phyloP scores from a whole-genome alignment of 2,888 invertebrate species.

The Acanthacorydalis orientalis region DNA sequence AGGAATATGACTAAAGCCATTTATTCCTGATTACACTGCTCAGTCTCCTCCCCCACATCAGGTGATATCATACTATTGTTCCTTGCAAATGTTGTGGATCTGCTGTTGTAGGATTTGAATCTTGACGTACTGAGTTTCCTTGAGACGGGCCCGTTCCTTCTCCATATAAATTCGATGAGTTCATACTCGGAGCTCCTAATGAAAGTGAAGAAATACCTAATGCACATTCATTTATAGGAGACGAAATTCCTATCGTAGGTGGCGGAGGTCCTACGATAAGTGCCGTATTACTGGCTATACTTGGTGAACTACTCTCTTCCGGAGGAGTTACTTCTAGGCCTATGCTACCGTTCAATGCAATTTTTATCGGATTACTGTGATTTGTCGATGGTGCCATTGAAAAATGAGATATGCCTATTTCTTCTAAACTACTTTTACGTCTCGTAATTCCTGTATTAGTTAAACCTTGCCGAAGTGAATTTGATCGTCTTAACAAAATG shows the following conservation, averaged over 20 bases:
- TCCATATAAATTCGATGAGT: conserved; percentile 12
- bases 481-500: conserved; percentile 64
- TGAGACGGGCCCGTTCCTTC: conserved; percentile 25
- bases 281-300: conserved; percentile 34
- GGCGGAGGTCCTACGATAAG: conserved; percentile 29
- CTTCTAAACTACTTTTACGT: conserved; percentile 70
- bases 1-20: conserved; percentile 44
- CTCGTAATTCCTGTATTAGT: conserved; percentile 42
- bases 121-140: conserved; percentile 15
- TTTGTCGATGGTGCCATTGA: conserved; percentile 41
- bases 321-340: conserved; percentile 53
- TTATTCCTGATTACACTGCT: conserved; percentile 59
- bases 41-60: conserved; percentile 80
- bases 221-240: conserved; percentile 4
- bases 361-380: conserved; percentile 62
- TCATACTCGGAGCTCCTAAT: conserved; percentile 3
- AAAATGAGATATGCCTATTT: conserved; percentile 64
- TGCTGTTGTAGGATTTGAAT: conserved; percentile 23
- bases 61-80: conserved; percentile 89
- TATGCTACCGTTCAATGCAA: conserved; percentile 72
- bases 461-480: conserved; percentile 68
- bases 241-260: conserved; percentile 4
- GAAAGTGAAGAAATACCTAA: conserved; percentile 6
- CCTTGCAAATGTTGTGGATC: conserved; percentile 70
- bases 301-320: conserved; percentile 35